Conservation (phyloP, 2,888 invertebrate genomes). For the Oxystoma pomonae region DNA sequence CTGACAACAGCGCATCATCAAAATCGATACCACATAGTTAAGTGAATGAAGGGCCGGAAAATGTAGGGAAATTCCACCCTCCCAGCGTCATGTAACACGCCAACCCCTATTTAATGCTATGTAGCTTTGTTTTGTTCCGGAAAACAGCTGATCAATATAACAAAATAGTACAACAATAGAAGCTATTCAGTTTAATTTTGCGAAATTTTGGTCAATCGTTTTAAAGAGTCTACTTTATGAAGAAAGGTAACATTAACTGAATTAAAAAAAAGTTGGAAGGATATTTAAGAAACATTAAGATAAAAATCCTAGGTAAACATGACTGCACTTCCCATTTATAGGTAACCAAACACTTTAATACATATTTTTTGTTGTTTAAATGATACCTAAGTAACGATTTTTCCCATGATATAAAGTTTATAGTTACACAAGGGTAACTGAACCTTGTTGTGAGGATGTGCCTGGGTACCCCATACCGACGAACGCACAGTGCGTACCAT, state of each 20-base stretch:
- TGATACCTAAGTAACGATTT: neutral
- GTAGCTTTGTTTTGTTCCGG: neutral
- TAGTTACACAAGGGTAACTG: neutral
- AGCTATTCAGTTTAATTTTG: too few relatives aligned
- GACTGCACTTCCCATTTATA: too few relatives aligned
- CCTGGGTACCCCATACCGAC: neutral
- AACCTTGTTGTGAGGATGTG: neutral
- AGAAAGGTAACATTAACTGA: too few relatives aligned
- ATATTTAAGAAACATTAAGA: too few relatives aligned
- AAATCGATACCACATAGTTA: neutral
- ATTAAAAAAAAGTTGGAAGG: too few relatives aligned
- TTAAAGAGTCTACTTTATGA: too few relatives aligned
- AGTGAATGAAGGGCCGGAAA: neutral
- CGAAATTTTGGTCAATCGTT: too few relatives aligned
- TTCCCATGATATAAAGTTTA: neutral
- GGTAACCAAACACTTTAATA: neutral
- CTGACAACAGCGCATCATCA: neutral
- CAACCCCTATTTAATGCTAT: neutral
- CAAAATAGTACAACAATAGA: too few relatives aligned
- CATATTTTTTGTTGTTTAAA: too few relatives aligned
- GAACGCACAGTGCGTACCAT: neutral
- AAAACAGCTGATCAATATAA: neutral
- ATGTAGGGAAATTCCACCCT: neutral
- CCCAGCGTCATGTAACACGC: neutral
- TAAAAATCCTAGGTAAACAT: too few relatives aligned